phyloP scores from a whole-genome alignment of 2,797 vertebrate genomes.

The Lepilemur ruficaudatus region DNA sequence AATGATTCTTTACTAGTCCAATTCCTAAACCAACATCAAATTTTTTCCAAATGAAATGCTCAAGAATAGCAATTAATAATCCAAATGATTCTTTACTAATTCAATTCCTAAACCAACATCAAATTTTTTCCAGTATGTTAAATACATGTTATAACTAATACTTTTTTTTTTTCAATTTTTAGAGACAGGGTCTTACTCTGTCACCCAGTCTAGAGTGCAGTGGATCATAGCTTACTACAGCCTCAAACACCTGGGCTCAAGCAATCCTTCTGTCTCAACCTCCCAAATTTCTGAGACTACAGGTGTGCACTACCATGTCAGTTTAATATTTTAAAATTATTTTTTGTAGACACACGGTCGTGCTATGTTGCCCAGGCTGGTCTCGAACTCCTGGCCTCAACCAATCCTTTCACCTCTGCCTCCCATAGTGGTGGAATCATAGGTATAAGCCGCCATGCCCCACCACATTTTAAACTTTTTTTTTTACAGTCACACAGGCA shows the following conservation, averaged over 20 bases:
- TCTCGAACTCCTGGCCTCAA: neutral
- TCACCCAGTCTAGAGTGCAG: too few relatives aligned
- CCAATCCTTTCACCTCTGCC: too few relatives aligned
- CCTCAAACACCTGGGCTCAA: too few relatives aligned
- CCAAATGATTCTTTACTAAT: constrained; percentile 26
- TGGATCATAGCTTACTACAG: too few relatives aligned
- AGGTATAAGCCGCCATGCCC: too few relatives aligned
- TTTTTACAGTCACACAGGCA: neutral
- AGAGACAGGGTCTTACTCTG: neutral
- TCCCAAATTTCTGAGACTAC: too few relatives aligned
- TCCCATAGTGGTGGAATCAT: too few relatives aligned
- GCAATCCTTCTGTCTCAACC: too few relatives aligned
- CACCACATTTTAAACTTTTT: neutral
- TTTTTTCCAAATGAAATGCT: neutral
- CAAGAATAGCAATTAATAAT: neutral
- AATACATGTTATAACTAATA: neutral
- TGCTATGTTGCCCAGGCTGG: neutral
- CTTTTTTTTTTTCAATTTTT: neutral
- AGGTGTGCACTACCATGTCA: too few relatives aligned
- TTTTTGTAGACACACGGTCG: neutral
- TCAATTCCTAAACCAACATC: neutral
- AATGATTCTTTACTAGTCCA: constrained; percentile 29
- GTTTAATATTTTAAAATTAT: too few relatives aligned
- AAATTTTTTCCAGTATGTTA: neutral
- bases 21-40: neutral